Percentiles rank a stretch among this genome's conserved stretches.
phyloP scores from a whole-genome alignment of 2,888 invertebrate genomes.

The Mythimna impura region DNA sequence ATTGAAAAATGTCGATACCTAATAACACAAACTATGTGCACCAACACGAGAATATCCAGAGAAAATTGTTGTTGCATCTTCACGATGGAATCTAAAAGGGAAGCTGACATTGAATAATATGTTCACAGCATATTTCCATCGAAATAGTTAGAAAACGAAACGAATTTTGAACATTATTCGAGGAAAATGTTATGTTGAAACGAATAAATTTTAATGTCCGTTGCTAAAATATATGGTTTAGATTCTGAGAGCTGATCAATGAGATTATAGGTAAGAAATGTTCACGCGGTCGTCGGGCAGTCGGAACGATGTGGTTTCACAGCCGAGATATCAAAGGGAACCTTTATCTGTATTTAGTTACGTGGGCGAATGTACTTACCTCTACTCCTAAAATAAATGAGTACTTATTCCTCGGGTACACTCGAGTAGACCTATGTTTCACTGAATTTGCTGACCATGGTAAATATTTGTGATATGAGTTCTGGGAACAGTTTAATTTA shows the following conservation, averaged over 20 bases:
- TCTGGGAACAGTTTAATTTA: background rate
- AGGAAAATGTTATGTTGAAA: constrained; percentile 22
- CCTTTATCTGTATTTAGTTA: constrained; percentile 17
- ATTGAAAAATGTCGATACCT: constrained; percentile 24
- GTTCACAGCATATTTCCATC: constrained; percentile 41
- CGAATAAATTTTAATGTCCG: constrained; percentile 63
- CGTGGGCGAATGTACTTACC: constrained; percentile 5
- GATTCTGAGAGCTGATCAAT: constrained; percentile 61
- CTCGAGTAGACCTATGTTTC: constrained; percentile 13
- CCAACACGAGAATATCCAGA: constrained; percentile 22
- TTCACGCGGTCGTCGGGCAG: constrained; percentile 5
- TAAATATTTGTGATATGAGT: constrained; percentile 9
- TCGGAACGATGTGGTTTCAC: constrained; percentile 29
- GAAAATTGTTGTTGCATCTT: constrained; percentile 29
- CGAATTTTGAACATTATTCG: constrained; percentile 51
- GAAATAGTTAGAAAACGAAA: constrained; percentile 43
- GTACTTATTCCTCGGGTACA: constrained; percentile 15
- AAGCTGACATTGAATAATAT: constrained; percentile 59
- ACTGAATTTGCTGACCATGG: constrained; percentile 14
- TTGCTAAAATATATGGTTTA: constrained; percentile 63
- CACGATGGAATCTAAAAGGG: constrained; percentile 38
- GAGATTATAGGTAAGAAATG: constrained; percentile 55
- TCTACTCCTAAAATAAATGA: constrained; percentile 13
- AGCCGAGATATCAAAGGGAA: constrained; percentile 29
- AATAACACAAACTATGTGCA: constrained; percentile 32